phyloP scores from a whole-genome alignment of 2,797 vertebrate genomes.

The Clarias pachynema region DNA sequence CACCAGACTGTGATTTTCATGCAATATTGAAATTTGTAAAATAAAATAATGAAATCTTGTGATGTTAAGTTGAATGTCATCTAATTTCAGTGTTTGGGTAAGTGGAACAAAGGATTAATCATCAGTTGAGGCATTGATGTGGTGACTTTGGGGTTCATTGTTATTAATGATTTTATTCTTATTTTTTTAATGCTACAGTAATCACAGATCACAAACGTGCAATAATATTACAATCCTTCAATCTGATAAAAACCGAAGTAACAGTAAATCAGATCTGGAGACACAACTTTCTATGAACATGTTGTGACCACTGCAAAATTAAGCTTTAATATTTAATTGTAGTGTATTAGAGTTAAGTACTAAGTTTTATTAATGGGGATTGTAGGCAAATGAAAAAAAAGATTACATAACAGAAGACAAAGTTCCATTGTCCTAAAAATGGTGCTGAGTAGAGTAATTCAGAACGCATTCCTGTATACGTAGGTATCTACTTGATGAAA shows the following conservation, averaged over 20 bases:
- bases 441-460: neutral
- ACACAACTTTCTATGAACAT: neutral
- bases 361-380: neutral
- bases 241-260: neutral
- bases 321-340: neutral
- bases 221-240: neutral
- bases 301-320: neutral
- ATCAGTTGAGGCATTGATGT: neutral
- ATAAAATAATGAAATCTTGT: neutral
- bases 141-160: neutral
- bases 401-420: neutral
- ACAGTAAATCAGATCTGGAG: neutral
- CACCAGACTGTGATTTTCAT: neutral
- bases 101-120: neutral
- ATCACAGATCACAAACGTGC: neutral
- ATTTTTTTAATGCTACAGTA: neutral
- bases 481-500: neutral
- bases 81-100: neutral
- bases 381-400: neutral
- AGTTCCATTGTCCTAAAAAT: neutral
- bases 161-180: neutral
- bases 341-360: neutral
- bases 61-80: neutral
- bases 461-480: neutral
- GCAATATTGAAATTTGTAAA: neutral